phyloP scores from a whole-genome alignment of 2,113 vertebrate genomes.

The Apteryx owenii region DNA sequence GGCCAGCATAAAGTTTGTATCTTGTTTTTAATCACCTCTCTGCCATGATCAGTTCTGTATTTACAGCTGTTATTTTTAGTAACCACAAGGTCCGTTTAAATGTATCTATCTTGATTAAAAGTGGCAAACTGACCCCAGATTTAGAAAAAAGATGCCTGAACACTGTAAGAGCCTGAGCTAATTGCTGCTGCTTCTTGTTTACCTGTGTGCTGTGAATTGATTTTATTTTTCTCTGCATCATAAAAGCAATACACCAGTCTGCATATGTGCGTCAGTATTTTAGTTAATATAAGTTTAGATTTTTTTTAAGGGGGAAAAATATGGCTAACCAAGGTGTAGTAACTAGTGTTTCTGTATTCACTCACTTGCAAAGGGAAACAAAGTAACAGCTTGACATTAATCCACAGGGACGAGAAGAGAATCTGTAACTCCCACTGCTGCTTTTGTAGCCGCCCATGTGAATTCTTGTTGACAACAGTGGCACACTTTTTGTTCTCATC shows the following conservation, averaged over 20 bases:
- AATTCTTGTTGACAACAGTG: constrained; percentile 26
- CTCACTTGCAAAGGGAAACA: background rate
- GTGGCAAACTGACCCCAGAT: background rate
- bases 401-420: background rate
- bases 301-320: background rate
- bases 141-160: background rate
- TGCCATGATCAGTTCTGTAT: background rate
- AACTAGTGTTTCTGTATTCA: background rate
- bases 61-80: background rate
- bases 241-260: background rate
- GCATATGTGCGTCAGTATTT: background rate
- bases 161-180: background rate
- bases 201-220: background rate
- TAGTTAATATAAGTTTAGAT: background rate
- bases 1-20: background rate
- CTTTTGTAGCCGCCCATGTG: background rate
- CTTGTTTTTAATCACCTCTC: background rate
- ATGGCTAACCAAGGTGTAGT: background rate
- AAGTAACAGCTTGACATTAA: background rate
- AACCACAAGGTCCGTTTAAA: background rate
- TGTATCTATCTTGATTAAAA: background rate
- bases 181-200: background rate
- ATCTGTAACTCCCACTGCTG: background rate
- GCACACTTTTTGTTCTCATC: background rate
- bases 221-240: background rate